Base-by-base conservation (phyloP, 2,113 vertebrate genomes). In the Columba janthina region DNA sequence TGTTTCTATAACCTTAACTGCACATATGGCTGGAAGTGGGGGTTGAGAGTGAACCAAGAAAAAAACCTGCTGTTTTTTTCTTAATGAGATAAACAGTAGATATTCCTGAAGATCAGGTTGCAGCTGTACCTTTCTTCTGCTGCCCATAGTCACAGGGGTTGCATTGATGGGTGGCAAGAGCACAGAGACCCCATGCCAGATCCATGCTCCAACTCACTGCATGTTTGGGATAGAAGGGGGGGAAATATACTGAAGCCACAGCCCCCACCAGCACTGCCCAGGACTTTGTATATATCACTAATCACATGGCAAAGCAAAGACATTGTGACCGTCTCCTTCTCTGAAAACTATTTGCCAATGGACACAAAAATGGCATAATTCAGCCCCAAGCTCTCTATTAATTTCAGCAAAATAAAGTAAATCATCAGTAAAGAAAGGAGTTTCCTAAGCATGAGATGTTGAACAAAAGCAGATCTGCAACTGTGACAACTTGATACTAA, bases 191-290 rank as follows among this genome's bases (percentile, higher is more conserved):
- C 22, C 1, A 0, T 5, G 15, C 28, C 77, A 89, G 48, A n/a
- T 32, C 24, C 48, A 32, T 0, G 0, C 31, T 72, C 32, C 51
- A n/a, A 16, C 12, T 32, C 77, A 4, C 53, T 12, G 25, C 0
- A 0, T 21, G 17, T 42, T 85, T 44, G 28, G 31, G 22, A 5
- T 6, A 5, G 31, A 62, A 14, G 19, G 6, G 9, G 24, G 9
- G 15, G 10, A 44, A 81, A 18, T 4, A 4, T 8, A 26, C 16
- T 71, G 20, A 48, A 69, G 38, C 32, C 58, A 29, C 50, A 57
- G 32, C 17, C 26, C 53, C 31, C 4, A 1, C 10, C 48, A 60
- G 18, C 1, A 0, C 42, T 50, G 42, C 4, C 29, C 50, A 34
- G 36, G 11, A 7, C 28, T 83, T 25, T 56, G 9, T 34, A 38